Evolutionary conservation across 2,888 invertebrate genomes (phyloP).

Genomic region (Tethea ocularis): DNA sequence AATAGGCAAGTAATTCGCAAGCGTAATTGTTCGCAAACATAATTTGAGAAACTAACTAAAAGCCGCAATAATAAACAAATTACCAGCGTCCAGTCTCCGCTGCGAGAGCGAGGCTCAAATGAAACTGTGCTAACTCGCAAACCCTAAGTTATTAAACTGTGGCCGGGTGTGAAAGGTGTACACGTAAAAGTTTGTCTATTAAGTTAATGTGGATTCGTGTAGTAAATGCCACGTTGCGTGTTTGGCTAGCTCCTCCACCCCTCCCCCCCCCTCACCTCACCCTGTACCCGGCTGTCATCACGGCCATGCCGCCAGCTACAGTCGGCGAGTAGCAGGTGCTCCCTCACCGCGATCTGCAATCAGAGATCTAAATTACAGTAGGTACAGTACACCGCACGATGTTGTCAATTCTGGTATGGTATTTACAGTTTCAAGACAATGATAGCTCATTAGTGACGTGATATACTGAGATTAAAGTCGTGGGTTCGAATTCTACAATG

Average conservation of each 20-base stretch:
- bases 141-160: background rate
- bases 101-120: background rate
- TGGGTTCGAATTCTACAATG: no score
- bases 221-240: background rate
- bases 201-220: background rate
- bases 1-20: background rate
- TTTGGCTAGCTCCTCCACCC: background rate
- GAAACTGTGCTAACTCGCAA: background rate
- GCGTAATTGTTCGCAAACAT: background rate
- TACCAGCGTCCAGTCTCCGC: background rate
- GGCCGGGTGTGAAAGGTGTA: background rate
- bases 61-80: slow-evolving; percentile 1
- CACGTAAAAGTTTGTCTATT: background rate
- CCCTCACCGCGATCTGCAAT: background rate
- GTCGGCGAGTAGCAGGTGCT: no score
- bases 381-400: no score
- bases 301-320: no score
- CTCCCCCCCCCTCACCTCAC: background rate
- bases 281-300: no score
- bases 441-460: no score
- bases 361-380: no score
- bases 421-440: no score
- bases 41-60: slow-evolving; percentile 1
- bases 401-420: no score
- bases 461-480: no score